phyloP scores from a whole-genome alignment of 2,113 vertebrate genomes.

The Meleagris gallopavo region DNA sequence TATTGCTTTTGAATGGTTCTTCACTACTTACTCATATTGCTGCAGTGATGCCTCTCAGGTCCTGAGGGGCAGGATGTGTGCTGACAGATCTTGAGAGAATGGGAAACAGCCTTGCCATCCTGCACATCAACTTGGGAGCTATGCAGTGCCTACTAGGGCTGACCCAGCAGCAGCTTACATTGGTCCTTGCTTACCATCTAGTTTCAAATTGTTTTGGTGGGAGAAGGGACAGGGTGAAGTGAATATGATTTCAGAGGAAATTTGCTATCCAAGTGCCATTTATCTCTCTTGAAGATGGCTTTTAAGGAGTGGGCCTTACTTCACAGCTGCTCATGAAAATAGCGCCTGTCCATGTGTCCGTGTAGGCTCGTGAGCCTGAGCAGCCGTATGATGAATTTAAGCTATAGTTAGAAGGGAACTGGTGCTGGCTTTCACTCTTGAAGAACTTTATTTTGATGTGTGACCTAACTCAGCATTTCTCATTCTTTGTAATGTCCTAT shows the following conservation, averaged over 20 bases:
- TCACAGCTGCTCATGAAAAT: constrained; percentile 1
- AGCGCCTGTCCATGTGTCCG: neutral
- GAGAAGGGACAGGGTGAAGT: neutral
- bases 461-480: neutral
- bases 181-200: neutral
- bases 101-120: neutral
- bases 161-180: neutral
- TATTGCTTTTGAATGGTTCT: neutral
- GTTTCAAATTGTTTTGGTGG: neutral
- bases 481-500: neutral
- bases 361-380: neutral
- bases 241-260: neutral
- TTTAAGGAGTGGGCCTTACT: neutral
- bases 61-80: neutral
- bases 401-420: constrained; percentile 42
- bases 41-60: neutral
- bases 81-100: neutral
- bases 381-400: constrained; percentile 27
- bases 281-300: neutral
- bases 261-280: neutral
- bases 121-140: neutral
- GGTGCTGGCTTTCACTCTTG: constrained; percentile 21
- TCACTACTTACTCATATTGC: neutral
- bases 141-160: neutral
- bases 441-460: constrained; percentile 56